Percentiles rank a stretch among this genome's conserved stretches.
These are phyloP conservation scores for Blastobasis lacticolella DNA, from an alignment of 2,888 invertebrate genomes.

Conservation along the genomic window DNA sequence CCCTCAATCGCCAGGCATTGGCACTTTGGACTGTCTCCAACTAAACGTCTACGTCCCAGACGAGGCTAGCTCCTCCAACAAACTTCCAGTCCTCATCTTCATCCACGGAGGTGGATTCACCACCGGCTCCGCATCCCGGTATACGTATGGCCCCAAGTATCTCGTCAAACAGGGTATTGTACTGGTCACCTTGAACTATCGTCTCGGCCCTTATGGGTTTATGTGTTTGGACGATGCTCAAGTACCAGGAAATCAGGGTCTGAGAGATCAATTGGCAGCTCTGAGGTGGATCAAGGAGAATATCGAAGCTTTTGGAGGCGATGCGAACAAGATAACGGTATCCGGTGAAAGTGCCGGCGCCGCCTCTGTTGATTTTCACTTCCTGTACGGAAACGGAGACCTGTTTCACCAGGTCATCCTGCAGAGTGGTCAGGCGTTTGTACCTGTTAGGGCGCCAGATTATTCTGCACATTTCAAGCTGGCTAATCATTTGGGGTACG, in stretches of 20 bases:
- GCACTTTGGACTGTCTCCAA: slow-evolving; percentile 72
- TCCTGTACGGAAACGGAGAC: slow-evolving; percentile 24
- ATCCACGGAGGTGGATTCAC: slow-evolving; percentile 41
- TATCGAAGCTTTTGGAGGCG: slow-evolving; percentile 42
- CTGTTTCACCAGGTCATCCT: slow-evolving; percentile 26
- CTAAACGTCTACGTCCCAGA: slow-evolving; percentile 75
- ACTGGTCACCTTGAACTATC: slow-evolving; percentile 34
- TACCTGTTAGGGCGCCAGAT: slow-evolving; percentile 16
- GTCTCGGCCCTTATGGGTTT: slow-evolving; percentile 44
- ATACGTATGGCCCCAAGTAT: slow-evolving; percentile 28
- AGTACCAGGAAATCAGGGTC: slow-evolving; percentile 45
- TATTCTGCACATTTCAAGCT: slow-evolving; percentile 13
- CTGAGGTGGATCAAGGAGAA: slow-evolving; percentile 41
- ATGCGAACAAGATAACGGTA: slow-evolving; percentile 32
- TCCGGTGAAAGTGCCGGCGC: slow-evolving; percentile 43
- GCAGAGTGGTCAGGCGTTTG: slow-evolving; percentile 18
- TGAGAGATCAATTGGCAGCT: slow-evolving; percentile 41
- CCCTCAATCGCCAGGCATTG: slow-evolving; percentile 5
- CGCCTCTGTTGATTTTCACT: slow-evolving; percentile 33
- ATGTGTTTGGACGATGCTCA: slow-evolving; percentile 43
- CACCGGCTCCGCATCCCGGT: slow-evolving; percentile 23
- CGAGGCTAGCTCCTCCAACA: slow-evolving; percentile 19
- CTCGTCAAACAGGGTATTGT: slow-evolving; percentile 34
- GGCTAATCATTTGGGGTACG: slow-evolving; percentile 18
- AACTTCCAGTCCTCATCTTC: slow-evolving; percentile 39